phyloP scores from a whole-genome alignment of 2,888 invertebrate genomes.

The Lasiommata megera region DNA sequence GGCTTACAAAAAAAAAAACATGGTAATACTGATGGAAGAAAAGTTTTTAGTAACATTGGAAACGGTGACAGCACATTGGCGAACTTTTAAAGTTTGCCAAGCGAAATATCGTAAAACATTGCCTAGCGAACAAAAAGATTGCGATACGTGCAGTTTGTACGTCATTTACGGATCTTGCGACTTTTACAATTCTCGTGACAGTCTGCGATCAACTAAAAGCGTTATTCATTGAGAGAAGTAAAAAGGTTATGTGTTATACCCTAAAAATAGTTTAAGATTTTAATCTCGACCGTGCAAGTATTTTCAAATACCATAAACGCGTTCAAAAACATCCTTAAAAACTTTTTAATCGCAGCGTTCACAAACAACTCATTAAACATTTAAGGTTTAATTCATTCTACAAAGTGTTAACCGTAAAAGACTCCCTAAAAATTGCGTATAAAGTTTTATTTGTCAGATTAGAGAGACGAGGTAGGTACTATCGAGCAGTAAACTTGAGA shows the following conservation, averaged over 20 bases:
- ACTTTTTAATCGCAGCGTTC: slow-evolving; percentile 59
- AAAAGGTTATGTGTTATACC: not conserved
- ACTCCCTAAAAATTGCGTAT: slow-evolving; percentile 68
- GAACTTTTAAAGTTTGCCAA: too few relatives aligned
- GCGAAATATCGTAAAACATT: too few relatives aligned
- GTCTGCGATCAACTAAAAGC: too few relatives aligned
- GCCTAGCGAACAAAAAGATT: too few relatives aligned
- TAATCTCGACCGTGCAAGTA: slow-evolving; percentile 7
- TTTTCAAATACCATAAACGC: slow-evolving; percentile 27
- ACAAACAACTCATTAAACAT: slow-evolving; percentile 62
- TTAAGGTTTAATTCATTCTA: slow-evolving; percentile 70
- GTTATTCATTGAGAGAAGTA: too few relatives aligned
- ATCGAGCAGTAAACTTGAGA: slow-evolving; percentile 65
- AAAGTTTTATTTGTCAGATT: slow-evolving; percentile 76
- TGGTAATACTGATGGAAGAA: too few relatives aligned
- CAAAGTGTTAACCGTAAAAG: slow-evolving; percentile 69
- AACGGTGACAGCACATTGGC: too few relatives aligned
- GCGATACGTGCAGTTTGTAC: too few relatives aligned
- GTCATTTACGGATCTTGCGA: too few relatives aligned
- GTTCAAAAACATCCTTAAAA: slow-evolving; percentile 59
- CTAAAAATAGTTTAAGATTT: not conserved
- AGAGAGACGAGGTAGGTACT: slow-evolving; percentile 54
- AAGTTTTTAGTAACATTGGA: too few relatives aligned
- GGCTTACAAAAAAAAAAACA: too few relatives aligned
- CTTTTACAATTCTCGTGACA: too few relatives aligned